phyloP scores from a whole-genome alignment of 2,113 vertebrate genomes.

The Canis aureus region DNA sequence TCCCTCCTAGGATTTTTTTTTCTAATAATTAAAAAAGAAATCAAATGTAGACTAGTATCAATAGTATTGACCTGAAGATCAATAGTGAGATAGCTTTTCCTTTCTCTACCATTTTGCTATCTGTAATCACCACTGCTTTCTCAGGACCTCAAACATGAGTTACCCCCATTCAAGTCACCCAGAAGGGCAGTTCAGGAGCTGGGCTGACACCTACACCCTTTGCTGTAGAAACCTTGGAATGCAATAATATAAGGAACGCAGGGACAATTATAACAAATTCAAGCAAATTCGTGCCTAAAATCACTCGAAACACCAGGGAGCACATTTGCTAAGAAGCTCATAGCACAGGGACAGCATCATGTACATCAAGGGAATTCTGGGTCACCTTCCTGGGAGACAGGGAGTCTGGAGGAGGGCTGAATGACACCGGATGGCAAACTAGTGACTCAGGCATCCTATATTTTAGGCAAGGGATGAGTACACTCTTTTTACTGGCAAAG shows the following conservation, averaged over 20 bases:
- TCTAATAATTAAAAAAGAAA: neutral
- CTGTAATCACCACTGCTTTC: neutral
- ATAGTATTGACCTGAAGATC: neutral
- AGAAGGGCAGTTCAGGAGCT: neutral
- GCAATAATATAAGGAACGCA: neutral
- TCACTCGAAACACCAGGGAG: neutral
- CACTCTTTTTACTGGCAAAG: slow-evolving; percentile 44
- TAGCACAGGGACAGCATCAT: neutral
- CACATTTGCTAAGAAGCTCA: neutral
- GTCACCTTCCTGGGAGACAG: neutral
- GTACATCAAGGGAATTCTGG: neutral
- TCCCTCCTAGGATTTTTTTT: neutral
- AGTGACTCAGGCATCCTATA: slow-evolving; percentile 19
- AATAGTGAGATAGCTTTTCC: neutral
- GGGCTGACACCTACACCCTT: neutral
- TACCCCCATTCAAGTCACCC: neutral
- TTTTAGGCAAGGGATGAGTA: neutral
- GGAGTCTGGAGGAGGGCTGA: neutral
- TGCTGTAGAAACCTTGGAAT: neutral
- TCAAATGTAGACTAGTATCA: neutral
- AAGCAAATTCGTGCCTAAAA: neutral
- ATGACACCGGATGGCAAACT: neutral
- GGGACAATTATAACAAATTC: neutral
- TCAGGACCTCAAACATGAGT: neutral
- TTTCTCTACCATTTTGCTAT: neutral